Evolutionary conservation across 2,113 vertebrate species (phyloP), one percentile per base, ranked within the genome.

Genomic region (Trochalopteron elliotii): DNA sequence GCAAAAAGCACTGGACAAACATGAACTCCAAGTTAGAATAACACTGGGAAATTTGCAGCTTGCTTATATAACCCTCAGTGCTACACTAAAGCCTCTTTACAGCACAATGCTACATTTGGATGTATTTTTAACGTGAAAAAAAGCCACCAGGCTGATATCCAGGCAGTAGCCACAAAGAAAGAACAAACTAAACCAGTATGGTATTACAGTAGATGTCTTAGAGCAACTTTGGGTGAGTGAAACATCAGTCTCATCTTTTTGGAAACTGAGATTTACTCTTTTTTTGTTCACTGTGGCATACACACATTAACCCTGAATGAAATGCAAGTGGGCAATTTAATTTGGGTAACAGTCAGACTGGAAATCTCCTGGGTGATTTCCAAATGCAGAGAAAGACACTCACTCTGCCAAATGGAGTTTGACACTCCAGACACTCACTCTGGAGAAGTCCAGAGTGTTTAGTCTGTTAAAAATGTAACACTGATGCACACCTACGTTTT

Each of bases 1-100:
- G 95, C 98, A 98, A 96, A 99, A 99, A 44, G 99, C 99, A 87
- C 99, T 99, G 97, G 71, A 96, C 84, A 96, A 97, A 96, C 47
- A 97, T 92, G 96, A 97, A 96, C 42, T 69, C 25, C 50, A 35
- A 95, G 94, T 98, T 94, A 97, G 91, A 94, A 95, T 37, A 90
- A 90, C 74, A 89, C 8, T 3, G 4, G 83, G 87, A 84, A 87
- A 71, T 42, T 15, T 56, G 22, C 17, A 82, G 64, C 63, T 86
- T 90, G 86, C 95, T 72, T 78, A 47, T 42, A 71, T 63, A 70
- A 78, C 53, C 57, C 74, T 79, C 76, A 53, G 59, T 20, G 53
- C 56, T 83, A 52, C 7, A 63, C 4, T 50, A 25, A 44, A 59
- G 14, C 50, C 42, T 76, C 53, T 83, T 75, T 42, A 59, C 35